A percentile compares a stretch with the other conserved stretches of the same genome.
Evolutionary conservation across 2,113 vertebrate species (phyloP).

Genomic region (Myocastor coypus): DNA sequence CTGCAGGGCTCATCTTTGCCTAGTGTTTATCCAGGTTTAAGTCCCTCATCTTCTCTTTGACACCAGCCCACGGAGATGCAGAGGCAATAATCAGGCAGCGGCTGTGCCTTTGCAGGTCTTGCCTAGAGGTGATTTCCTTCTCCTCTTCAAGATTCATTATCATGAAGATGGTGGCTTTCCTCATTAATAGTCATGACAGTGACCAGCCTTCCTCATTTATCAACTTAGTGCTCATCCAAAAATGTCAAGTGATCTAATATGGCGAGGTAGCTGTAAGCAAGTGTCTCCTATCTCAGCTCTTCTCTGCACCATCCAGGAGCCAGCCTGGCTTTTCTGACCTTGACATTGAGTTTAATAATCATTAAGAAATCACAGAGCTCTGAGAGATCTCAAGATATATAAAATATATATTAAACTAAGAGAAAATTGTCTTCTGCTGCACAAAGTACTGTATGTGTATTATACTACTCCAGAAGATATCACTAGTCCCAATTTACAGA

Average conservation of each 20-base stretch:
- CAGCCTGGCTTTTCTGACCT: neutral
- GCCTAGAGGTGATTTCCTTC: conserved; percentile 44
- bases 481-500: neutral
- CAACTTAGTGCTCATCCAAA: conserved; percentile 68
- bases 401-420: neutral
- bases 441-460: neutral
- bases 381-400: neutral
- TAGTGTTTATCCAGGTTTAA: conserved; percentile 15
- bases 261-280: conserved; percentile 56
- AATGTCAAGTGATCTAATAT: conserved; percentile 66
- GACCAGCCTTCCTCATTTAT: conserved; percentile 70
- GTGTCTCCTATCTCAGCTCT: neutral
- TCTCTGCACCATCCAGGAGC: conserved; percentile 42
- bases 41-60: conserved; percentile 18
- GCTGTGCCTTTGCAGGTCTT: conserved; percentile 22
- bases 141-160: conserved; percentile 72
- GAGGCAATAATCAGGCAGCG: neutral
- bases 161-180: conserved; percentile 28
- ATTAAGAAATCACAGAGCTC: conserved; percentile 21
- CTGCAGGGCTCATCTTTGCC: conserved; percentile 15
- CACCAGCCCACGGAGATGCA: conserved; percentile 38
- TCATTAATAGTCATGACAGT: conserved; percentile 64
- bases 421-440: neutral
- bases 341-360: conserved; percentile 13
- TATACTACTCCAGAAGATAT: neutral